Base-by-base conservation (phyloP, 2,888 invertebrate species). In the Amiota communis region DNA sequence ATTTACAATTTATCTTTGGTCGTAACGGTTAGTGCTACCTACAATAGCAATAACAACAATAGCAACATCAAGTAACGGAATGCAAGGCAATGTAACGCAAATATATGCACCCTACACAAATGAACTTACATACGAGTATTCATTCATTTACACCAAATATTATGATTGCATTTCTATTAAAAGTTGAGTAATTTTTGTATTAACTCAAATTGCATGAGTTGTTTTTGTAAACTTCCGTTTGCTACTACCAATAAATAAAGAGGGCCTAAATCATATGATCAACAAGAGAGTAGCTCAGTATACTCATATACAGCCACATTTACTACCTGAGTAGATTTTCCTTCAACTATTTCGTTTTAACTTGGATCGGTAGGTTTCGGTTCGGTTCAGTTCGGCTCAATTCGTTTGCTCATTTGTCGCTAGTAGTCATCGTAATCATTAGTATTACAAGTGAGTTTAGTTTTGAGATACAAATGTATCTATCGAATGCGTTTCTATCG, bases 21-120 rank as follows among this genome's bases (percentile, higher is more conserved):
- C 65, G 65, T 65, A 17, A 48, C 65, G 15, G 15, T 48, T 36
- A 48, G 65, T 65, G 48, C 65, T 48, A 49, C 15, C 64, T 48
- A 48, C 65, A 59, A 15, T 59, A 15, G 10, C 17, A 17, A 15
- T 17, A 57, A n/a, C 17, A n/a, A 48, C 65, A 59, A 15, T 59
- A 15, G 10, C 17, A 51, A 51, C 12, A 51, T 8, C n/a, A n/a
- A 4, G 12, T 51, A 51, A 2, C n/a, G n/a, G 13, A 51, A 51
- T 51, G 53, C 12, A 51, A 17, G 11, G 57, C 11, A 15, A 59
- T 59, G 57, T 20, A 59, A 59, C 20, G 57, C 57, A 59, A 59
- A 59, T 59, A 20, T 59, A 65, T 65, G 65, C 65, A 65, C 65
- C 65, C 65, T 65, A 65, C 65, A 65, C 65, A 65, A 51, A 51